phyloP scores from a whole-genome alignment of 2,888 invertebrate species.

The Anarsia innoxiella region DNA sequence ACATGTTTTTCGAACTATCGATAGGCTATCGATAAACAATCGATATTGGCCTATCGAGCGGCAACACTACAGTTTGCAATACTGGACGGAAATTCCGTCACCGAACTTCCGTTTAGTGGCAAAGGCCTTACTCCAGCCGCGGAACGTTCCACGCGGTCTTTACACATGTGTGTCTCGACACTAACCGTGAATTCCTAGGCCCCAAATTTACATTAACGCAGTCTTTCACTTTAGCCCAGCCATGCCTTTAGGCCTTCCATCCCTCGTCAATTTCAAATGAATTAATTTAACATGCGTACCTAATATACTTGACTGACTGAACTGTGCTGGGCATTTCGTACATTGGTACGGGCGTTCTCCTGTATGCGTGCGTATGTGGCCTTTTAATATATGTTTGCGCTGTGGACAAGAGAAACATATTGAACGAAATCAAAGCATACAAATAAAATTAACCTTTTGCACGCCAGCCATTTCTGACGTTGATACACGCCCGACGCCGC shows the following conservation, averaged over 20 bases:
- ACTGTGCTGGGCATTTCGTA: conserved; percentile 45
- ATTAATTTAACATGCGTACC: conserved; percentile 47
- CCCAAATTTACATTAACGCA: not conserved
- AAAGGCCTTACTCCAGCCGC: not conserved
- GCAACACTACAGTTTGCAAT: no score
- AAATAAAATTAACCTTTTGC: not conserved
- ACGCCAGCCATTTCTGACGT: not conserved
- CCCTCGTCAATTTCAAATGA: conserved; percentile 46
- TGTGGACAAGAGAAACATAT: conserved; percentile 25
- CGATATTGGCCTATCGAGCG: no score
- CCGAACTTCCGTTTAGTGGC: not conserved
- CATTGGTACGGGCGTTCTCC: conserved; percentile 59
- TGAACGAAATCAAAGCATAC: not conserved
- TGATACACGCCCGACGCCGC: not conserved
- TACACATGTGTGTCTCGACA: not conserved
- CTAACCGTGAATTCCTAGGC: not conserved
- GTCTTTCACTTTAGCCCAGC: not conserved
- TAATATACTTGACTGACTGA: conserved; percentile 45
- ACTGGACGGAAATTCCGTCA: no score
- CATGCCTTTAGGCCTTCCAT: conserved; percentile 36
- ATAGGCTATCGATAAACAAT: no score
- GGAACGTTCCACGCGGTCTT: not conserved
- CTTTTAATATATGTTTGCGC: conserved; percentile 46
- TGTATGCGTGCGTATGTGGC: conserved; percentile 55
- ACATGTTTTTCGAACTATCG: no score